Evolutionary conservation across 2,113 vertebrate genomes (phyloP).

Genomic region (Marmota flaviventris): DNA sequence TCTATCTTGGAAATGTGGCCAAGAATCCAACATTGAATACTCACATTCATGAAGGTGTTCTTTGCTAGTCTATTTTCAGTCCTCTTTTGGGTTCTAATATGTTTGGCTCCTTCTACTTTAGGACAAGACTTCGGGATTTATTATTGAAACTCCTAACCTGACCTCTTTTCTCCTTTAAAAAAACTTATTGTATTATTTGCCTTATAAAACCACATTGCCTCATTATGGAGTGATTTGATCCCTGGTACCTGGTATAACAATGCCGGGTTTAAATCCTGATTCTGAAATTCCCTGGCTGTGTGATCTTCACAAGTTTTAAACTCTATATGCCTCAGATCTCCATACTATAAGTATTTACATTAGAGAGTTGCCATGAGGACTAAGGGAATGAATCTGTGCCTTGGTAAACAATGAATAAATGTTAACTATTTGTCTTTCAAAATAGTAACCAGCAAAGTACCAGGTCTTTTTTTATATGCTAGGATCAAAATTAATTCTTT

Average conservation of each 20-base stretch:
- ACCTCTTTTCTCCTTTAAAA: not conserved
- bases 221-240: not conserved
- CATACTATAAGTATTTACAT: not conserved
- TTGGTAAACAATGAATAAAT: not conserved
- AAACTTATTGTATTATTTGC: not conserved
- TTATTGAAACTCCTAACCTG: not conserved
- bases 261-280: not conserved
- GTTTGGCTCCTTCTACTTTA: slow-evolving; percentile 19
- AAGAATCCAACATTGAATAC: not conserved
- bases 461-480: not conserved
- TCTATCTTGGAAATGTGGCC: not conserved
- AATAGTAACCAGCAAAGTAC: not conserved
- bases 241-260: not conserved
- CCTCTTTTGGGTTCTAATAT: not conserved
- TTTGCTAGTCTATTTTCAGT: slow-evolving; percentile 17
- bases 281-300: not conserved
- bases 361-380: not conserved
- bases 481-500: not conserved
- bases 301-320: not conserved
- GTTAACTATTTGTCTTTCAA: not conserved
- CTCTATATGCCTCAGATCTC: not conserved
- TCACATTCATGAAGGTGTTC: not conserved
- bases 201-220: not conserved
- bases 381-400: not conserved
- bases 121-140: not conserved